Conservation (phyloP, 2,797 vertebrate genomes). For the Crocodylus rhombifer region DNA sequence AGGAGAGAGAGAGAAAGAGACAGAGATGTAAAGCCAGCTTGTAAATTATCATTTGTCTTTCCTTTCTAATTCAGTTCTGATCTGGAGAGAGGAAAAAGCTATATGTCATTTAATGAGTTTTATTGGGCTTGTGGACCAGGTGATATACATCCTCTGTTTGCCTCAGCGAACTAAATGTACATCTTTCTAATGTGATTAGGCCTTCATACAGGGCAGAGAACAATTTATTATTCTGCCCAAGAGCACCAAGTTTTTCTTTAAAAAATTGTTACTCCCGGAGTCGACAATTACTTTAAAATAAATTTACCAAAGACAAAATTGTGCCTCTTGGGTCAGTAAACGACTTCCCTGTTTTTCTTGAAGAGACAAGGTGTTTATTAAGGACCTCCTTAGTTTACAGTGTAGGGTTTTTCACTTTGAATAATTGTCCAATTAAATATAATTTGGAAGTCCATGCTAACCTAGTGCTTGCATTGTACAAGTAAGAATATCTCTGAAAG, state of each 20-base stretch:
- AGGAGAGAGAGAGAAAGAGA: not conserved
- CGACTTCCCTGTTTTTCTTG: constrained; percentile 98
- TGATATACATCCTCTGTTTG: constrained; percentile 68
- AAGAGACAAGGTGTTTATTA: constrained; percentile 99
- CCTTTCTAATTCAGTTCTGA: constrained; percentile 55
- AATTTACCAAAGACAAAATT: constrained; percentile 96
- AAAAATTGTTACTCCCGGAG: constrained; percentile 94
- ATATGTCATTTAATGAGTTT: constrained; percentile 48
- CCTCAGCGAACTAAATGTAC: constrained; percentile 83
- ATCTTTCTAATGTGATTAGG: constrained; percentile 89
- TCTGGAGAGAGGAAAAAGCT: constrained; percentile 52
- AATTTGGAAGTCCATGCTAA: constrained; percentile 97
- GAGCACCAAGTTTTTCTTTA: constrained; percentile 85
- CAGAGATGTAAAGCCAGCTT: not conserved
- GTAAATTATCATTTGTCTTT: constrained; percentile 49
- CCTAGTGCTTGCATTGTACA: constrained; percentile 91
- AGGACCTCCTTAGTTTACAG: constrained; percentile 96
- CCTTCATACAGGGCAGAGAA: constrained; percentile 87
- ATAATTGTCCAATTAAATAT: constrained; percentile 99
- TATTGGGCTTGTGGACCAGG: constrained; percentile 55
- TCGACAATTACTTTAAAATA: constrained; percentile 99
- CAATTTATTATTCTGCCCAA: constrained; percentile 89
- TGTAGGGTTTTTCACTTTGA: constrained; percentile 98
- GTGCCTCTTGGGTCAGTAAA: constrained; percentile 98
- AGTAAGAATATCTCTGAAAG: constrained; percentile 90